Evolutionary conservation across 2,797 vertebrate species (phyloP).

Genomic region (Artibeus jamaicensis): DNA sequence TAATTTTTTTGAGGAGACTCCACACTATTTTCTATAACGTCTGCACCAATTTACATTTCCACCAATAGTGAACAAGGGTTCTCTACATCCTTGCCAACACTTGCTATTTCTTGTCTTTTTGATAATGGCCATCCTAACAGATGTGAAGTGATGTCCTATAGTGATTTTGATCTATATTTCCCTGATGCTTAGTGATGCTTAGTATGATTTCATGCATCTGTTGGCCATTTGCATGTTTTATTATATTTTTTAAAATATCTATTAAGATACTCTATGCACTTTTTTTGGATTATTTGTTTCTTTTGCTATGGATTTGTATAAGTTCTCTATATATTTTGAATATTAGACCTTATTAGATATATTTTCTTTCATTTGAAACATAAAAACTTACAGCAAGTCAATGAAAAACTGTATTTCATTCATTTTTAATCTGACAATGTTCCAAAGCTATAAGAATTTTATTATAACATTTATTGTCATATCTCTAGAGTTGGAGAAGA

Average conservation of each 20-base stretch:
- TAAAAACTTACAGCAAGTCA: neutral
- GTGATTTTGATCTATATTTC: neutral
- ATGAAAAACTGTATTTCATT: neutral
- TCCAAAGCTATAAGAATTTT: slow-evolving; percentile 35
- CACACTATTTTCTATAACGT: neutral
- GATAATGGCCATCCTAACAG: no score
- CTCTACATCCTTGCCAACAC: no score
- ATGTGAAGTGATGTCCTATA: no score
- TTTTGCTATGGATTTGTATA: neutral
- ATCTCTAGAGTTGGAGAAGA: neutral
- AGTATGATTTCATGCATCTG: neutral
- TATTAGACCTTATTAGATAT: neutral
- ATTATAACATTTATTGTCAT: neutral
- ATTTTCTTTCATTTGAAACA: neutral
- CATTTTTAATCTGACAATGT: slow-evolving; percentile 20
- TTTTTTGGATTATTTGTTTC: neutral
- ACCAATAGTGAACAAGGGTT: no score
- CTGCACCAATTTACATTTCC: no score
- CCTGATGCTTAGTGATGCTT: neutral
- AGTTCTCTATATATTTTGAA: neutral
- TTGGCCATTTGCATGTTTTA: neutral
- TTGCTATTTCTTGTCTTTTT: no score
- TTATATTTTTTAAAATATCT: neutral
- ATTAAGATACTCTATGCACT: neutral
- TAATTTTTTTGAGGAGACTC: neutral